Percentiles rank a stretch among this genome's conserved stretches.
Evolutionary conservation across 2,888 invertebrate genomes (phyloP).

Genomic region (Philopedon plagiatum): DNA sequence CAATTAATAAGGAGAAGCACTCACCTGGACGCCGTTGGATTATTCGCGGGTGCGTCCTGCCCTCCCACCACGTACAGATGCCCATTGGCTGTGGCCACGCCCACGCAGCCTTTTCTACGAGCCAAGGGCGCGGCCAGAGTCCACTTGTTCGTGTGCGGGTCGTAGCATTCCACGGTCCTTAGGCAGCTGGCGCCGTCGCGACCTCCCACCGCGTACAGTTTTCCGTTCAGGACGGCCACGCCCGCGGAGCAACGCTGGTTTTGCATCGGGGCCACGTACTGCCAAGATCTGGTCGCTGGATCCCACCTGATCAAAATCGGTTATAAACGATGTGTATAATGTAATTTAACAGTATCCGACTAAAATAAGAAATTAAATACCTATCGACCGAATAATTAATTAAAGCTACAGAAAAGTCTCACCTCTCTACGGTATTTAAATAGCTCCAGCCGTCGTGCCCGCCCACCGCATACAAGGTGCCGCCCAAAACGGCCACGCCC

Average conservation of each 20-base stretch:
- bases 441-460: slow-evolving; percentile 98
- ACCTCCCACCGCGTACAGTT: slow-evolving; percentile 93
- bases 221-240: slow-evolving; percentile 87
- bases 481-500: slow-evolving; percentile 84
- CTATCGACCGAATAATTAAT: too few relatives aligned
- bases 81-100: slow-evolving; percentile 89
- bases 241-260: slow-evolving; percentile 92
- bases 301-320: slow-evolving; percentile 81
- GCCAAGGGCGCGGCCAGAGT: slow-evolving; percentile 90
- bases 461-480: slow-evolving; percentile 94
- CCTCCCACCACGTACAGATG: slow-evolving; percentile 94
- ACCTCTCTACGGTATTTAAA: slow-evolving; percentile 90
- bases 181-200: slow-evolving; percentile 93
- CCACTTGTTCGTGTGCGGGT: slow-evolving; percentile 86
- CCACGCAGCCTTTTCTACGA: slow-evolving; percentile 76
- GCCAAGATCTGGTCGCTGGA: slow-evolving; percentile 90
- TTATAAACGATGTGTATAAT: too few relatives aligned
- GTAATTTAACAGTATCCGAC: too few relatives aligned
- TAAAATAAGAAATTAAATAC: too few relatives aligned
- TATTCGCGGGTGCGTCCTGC: slow-evolving; percentile 92
- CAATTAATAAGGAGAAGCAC: not conserved
- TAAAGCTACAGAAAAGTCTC: slow-evolving; percentile 32
- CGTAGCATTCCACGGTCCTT: slow-evolving; percentile 87
- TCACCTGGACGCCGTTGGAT: slow-evolving; percentile 81
- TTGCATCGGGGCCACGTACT: slow-evolving; percentile 90